A percentile compares a stretch with the other conserved stretches of the same genome.
Evolutionary conservation across 1,140 invertebrate genomes (phyloP).

Genomic region (Drepana arcuata): DNA sequence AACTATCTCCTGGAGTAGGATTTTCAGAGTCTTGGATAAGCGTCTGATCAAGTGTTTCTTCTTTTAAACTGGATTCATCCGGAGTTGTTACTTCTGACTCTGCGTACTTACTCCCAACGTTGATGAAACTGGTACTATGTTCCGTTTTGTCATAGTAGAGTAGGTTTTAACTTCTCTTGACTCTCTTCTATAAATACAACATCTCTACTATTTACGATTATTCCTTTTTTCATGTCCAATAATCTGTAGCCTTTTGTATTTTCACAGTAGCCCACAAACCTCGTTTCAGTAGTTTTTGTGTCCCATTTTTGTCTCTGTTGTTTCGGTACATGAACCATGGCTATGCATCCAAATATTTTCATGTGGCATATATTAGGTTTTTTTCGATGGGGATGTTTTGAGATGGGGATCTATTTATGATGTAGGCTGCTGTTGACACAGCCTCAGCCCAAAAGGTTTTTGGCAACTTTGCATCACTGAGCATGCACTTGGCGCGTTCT

Average conservation of each 20-base stretch:
- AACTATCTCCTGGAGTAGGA: too few species aligned
- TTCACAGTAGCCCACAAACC: constrained; percentile 30
- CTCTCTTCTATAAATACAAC: constrained; percentile 9
- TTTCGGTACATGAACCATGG: constrained; percentile 41
- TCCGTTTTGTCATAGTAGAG: too few species aligned
- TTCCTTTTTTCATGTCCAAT: constrained; percentile 5
- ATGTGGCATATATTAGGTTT: constrained; percentile 34
- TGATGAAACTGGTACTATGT: too few species aligned
- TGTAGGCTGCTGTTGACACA: neutral
- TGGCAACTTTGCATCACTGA: neutral
- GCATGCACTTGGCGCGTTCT: neutral
- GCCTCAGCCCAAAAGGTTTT: neutral
- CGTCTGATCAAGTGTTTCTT: too few species aligned
- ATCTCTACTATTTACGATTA: constrained; percentile 19
- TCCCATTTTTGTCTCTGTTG: constrained; percentile 31
- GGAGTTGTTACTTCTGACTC: too few species aligned
- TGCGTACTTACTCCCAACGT: too few species aligned
- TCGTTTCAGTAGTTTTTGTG: constrained; percentile 23
- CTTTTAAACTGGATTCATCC: too few species aligned
- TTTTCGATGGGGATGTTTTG: neutral
- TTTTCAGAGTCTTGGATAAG: too few species aligned
- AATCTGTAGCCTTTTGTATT: constrained; percentile 28
- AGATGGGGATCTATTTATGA: neutral
- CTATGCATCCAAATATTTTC: constrained; percentile 48
- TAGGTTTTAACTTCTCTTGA: neutral